Evolutionary conservation across 2,888 invertebrate species (phyloP), one percentile per base, ranked within the genome.

Genomic region (Heteropelma amictum): DNA sequence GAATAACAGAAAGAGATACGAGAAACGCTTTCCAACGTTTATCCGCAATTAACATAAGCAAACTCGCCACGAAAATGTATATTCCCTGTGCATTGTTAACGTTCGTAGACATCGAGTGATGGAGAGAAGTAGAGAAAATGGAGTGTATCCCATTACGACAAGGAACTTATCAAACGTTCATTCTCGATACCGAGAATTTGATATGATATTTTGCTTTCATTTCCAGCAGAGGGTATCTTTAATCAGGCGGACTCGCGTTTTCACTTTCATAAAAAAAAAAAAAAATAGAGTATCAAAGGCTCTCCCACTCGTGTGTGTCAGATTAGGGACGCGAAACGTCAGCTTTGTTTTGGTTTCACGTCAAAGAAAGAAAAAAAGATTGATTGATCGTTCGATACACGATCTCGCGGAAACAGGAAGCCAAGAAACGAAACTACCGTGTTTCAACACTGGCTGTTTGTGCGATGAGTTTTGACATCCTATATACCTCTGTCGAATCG

Each of bases 41-140:
- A 67, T 67, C 17, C 61, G 12, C 61, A 67, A 75, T 75, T 75
- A 71, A 61, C 75, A 75, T 75, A 71, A 65, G 75, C 65, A 71
- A 75, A 75, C 61, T 65, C 38, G 65, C 64, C 45, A 38, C 58
- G 76, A 72, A 63, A 64, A 58, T 40, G 58, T 45, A 47, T 45
- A 49, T 28, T 26, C 14, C 30, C 40, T 5, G 10, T 68, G 60
- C 45, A 54, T 60, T 58, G 51, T 54, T 56, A 54, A 53, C 51
- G 30, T 68, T 68, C 47, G 4, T 35, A 19, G 42, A 21, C 45
- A 35, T 42, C 42, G 12, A 45, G 28, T 26, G 58, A 38, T 10
- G 19, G 17, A 26, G 28, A 8, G 12, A n/a, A n/a, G 14, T 45
- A 26, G 54, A 53, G 58, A 33, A 2, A 17, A 30, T 14, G 49